Base-by-base conservation (phyloP, 2,113 vertebrate species). In the Nestor notabilis region DNA sequence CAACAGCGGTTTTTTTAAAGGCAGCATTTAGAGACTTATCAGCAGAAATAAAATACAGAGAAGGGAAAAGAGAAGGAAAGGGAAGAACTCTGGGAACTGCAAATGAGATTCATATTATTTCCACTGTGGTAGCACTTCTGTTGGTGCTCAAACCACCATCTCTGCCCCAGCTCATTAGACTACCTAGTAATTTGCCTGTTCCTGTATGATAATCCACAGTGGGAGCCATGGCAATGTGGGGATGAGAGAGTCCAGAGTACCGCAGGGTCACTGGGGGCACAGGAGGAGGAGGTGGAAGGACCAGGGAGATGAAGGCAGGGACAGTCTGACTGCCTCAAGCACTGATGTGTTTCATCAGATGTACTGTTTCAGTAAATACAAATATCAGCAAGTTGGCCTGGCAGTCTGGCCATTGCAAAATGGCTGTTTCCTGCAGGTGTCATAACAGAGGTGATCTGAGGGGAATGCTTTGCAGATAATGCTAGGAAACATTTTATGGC, bases 1-100 rank as follows among this genome's bases (percentile, higher is more conserved):
- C 9, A 7, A 86, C 85, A 77, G 93, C 70, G 95, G 76, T 23
- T 93, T 97, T 96, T 89, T 66, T 50, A 65, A 96, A 95, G 90
- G 89, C 50, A 79, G 71, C 69, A 71, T 78, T 97, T 93, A 95
- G 50, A 93, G 72, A 86, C 39, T 92, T 89, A 90, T 69, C 77
- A 91, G 90, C 92, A 92, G 86, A 86, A 94, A 81, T 33, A 96
- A 93, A 93, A 83, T 71, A 93, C 1, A 65, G 33, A 39, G 69
- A 64, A 86, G 27, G 15, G 37, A 19, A 13, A 82, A 68, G 16
- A 89, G 80, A 89, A 87, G 71, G 75, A 88, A 96, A 85, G 29
- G 19, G 39, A 90, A 13, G 52, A 95, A 87, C 86, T 70, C 61
- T 64, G 80, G 81, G 77, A 92, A 94, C 0, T 82, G 47, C 83